These are phyloP conservation scores for Drosophila pachea DNA, from an alignment of 1,140 invertebrate species.

Conservation along the genomic window DNA sequence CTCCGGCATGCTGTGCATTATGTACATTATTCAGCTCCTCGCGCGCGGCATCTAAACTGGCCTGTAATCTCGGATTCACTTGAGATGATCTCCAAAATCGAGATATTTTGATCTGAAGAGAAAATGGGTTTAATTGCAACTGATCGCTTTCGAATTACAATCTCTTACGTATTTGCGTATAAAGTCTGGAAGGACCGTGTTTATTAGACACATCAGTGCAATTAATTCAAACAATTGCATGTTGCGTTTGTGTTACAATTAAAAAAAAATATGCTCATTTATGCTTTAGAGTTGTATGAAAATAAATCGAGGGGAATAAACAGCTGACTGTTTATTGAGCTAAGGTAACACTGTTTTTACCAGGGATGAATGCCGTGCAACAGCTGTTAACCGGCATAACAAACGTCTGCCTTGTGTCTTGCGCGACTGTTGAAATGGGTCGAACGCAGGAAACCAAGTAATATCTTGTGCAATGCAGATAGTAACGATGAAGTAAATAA, in stretches of 20 bases:
- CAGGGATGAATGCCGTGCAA: slow-evolving; percentile 27
- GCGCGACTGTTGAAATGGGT: no score
- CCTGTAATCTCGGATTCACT: slow-evolving; percentile 24
- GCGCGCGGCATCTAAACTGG: slow-evolving; percentile 48
- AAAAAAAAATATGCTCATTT: slow-evolving; percentile 22
- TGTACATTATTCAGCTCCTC: slow-evolving; percentile 51
- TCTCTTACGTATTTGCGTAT: slow-evolving; percentile 59
- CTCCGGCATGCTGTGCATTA: slow-evolving; percentile 44
- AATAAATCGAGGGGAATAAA: slow-evolving; percentile 14
- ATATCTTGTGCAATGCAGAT: no score
- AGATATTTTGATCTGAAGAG: slow-evolving; percentile 56
- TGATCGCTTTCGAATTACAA: not conserved
- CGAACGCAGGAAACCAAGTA: no score
- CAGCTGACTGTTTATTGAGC: slow-evolving; percentile 17
- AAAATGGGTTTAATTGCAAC: not conserved
- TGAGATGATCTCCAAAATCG: slow-evolving; percentile 44
- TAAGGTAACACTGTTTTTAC: slow-evolving; percentile 1
- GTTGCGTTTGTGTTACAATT: slow-evolving; percentile 39
- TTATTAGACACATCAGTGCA: slow-evolving; percentile 61
- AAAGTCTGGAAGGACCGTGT: slow-evolving; percentile 64
- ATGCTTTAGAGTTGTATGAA: slow-evolving; percentile 7
- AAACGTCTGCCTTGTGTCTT: slow-evolving; percentile 37
- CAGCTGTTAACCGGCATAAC: slow-evolving; percentile 58
- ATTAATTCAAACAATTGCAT: slow-evolving; percentile 62
- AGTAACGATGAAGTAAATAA: no score